Conservation (phyloP, 2,113 vertebrate species). For the Arvicanthis niloticus region DNA sequence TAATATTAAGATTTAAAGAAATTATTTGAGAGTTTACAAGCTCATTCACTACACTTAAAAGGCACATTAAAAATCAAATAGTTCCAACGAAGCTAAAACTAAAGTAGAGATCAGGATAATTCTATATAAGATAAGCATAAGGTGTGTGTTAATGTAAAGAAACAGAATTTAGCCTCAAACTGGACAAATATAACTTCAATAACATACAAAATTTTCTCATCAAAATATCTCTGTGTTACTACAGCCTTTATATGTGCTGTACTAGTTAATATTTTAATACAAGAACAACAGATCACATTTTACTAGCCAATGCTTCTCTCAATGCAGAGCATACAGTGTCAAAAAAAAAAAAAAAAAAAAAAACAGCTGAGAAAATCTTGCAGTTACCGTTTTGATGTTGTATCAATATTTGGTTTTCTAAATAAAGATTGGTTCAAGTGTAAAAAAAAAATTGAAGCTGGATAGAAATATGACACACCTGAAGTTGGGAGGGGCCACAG, state of each 20-base stretch:
- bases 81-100: neutral
- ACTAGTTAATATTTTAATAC: conserved; percentile 4
- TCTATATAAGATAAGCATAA: neutral
- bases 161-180: neutral
- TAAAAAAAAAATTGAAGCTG: conserved; percentile 4
- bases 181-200: neutral
- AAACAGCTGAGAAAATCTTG: neutral
- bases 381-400: neutral
- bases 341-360: no score
- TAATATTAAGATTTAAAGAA: neutral
- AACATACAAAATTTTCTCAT: neutral
- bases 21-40: neutral
- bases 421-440: neutral
- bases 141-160: neutral
- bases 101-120: neutral
- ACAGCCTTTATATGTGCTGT: neutral
- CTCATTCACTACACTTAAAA: neutral
- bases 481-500: neutral
- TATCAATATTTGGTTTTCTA: neutral
- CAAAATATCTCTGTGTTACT: neutral
- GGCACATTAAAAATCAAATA: neutral
- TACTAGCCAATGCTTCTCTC: neutral
- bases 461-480: neutral
- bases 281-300: neutral
- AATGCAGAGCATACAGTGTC: neutral